phyloP scores from a whole-genome alignment of 2,113 vertebrate genomes.

The Gymnogyps californianus region DNA sequence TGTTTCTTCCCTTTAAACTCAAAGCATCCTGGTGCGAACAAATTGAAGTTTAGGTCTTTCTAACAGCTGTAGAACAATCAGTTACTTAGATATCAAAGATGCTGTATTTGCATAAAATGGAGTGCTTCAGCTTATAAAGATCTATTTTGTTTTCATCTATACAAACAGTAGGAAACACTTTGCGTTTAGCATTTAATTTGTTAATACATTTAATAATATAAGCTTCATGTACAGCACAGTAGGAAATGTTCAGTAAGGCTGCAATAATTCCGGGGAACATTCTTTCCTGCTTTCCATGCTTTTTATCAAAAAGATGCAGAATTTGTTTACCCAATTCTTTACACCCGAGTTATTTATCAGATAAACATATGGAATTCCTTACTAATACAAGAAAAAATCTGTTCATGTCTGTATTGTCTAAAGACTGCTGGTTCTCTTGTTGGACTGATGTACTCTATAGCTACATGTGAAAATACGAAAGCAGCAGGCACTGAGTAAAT shows the following conservation, averaged over 20 bases:
- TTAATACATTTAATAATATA: not conserved
- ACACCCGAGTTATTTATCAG: not conserved
- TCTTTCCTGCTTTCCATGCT: not conserved
- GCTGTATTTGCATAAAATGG: not conserved
- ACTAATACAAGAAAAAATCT: not conserved
- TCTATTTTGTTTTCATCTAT: not conserved
- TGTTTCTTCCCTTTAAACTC: not conserved
- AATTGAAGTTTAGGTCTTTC: not conserved
- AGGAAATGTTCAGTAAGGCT: not conserved
- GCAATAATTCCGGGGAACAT: not conserved
- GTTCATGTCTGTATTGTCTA: not conserved
- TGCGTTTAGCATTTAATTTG: not conserved
- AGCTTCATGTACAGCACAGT: not conserved
- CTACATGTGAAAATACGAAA: not conserved
- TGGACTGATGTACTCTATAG: not conserved
- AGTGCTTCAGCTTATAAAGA: not conserved
- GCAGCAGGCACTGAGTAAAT: not conserved
- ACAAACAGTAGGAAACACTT: not conserved
- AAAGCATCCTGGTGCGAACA: not conserved
- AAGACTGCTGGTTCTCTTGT: not conserved
- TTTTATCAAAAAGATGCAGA: not conserved
- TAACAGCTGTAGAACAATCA: not conserved
- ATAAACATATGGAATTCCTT: not conserved
- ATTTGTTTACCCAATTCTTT: not conserved
- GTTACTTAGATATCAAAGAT: not conserved